These are phyloP conservation scores for Phyllotreta cruciferae DNA, from an alignment of 2,888 invertebrate genomes.

Conservation along the genomic window DNA sequence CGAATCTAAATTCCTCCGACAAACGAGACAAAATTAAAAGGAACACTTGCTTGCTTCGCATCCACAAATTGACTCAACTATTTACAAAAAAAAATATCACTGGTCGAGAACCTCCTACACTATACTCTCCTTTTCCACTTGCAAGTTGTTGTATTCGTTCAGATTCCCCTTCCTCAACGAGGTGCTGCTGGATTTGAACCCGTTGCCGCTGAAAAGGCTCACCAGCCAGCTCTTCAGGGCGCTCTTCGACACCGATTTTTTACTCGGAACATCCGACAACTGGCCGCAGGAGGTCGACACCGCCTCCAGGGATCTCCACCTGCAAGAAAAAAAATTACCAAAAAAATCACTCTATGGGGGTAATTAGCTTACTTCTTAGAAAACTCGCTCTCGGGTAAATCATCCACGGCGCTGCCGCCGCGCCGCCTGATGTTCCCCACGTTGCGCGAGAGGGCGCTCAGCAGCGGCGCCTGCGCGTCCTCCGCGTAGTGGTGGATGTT, in stretches of 20 bases:
- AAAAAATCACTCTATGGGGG: not conserved
- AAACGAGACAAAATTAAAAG: not conserved
- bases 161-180: constrained; percentile 65
- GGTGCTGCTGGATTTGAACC: constrained; percentile 70
- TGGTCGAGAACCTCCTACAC: constrained; percentile 55
- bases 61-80: not conserved
- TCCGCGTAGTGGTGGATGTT: constrained; percentile 47
- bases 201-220: constrained; percentile 76
- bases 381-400: constrained; percentile 54
- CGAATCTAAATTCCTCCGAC: not conserved
- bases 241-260: constrained; percentile 68
- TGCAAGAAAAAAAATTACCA: constrained; percentile 32
- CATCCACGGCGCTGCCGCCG: constrained; percentile 53
- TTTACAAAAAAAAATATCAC: constrained; percentile 8
- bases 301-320: constrained; percentile 82
- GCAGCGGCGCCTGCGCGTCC: constrained; percentile 60
- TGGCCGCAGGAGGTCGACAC: constrained; percentile 60
- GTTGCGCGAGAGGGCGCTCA: constrained; percentile 50
- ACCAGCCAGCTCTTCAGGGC: constrained; percentile 77
- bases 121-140: constrained; percentile 67
- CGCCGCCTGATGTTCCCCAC: constrained; percentile 52
- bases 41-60: not conserved
- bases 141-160: constrained; percentile 64
- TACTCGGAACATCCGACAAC: constrained; percentile 60
- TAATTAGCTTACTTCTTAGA: constrained; percentile 46